Evolutionary conservation across 2,797 vertebrate species (phyloP).

Genomic region (Gymnothorax javanicus): DNA sequence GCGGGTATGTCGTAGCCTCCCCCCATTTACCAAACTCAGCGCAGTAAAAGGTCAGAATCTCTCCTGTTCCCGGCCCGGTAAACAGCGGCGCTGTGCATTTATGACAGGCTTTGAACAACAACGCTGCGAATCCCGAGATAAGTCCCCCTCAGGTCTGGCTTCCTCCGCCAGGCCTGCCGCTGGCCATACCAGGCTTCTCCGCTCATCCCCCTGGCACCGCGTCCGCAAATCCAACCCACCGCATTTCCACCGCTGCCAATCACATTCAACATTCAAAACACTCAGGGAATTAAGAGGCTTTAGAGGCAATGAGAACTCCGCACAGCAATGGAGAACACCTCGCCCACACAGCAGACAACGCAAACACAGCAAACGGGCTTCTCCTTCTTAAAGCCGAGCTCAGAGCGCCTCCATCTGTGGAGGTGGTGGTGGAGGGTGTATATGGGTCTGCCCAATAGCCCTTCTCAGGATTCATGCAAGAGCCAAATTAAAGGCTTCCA

Average conservation of each 20-base stretch:
- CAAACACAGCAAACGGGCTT: not conserved
- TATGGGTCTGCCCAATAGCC: not conserved
- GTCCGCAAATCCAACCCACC: not conserved
- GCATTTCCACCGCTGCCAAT: not conserved
- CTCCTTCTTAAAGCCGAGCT: not conserved
- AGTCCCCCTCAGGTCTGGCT: not conserved
- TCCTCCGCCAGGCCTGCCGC: not conserved
- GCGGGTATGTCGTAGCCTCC: not conserved
- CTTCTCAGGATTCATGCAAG: not conserved
- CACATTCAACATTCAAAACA: not conserved
- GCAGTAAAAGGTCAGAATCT: not conserved
- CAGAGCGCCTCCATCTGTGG: not conserved
- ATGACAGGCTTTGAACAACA: conserved; percentile 10
- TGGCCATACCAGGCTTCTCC: not conserved
- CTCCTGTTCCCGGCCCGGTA: not conserved
- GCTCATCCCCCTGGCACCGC: not conserved
- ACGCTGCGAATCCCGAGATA: not conserved
- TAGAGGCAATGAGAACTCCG: not conserved
- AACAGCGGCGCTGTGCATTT: not conserved
- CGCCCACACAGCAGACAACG: not conserved
- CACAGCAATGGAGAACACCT: not conserved
- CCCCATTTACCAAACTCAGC: not conserved
- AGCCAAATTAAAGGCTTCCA: conserved; percentile 13
- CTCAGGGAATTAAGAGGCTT: not conserved
- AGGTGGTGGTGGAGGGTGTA: not conserved